These are phyloP conservation scores for Iguana delicatissima DNA, from an alignment of 2,797 vertebrate species.

Conservation along the genomic window DNA sequence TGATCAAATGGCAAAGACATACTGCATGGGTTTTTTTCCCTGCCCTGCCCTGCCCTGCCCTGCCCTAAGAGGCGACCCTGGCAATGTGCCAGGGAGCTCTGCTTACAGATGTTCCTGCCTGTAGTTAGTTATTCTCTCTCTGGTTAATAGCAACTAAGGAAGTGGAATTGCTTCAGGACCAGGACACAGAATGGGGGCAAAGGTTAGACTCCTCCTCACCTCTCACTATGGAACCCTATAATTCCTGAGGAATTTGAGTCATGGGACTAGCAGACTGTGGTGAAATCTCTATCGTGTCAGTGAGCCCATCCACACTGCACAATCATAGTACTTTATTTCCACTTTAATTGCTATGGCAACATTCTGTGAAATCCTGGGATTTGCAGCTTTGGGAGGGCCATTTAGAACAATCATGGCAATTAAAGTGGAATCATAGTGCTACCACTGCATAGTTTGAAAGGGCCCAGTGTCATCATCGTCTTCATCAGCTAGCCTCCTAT, in stretches of 20 bases:
- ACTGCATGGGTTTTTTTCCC: background rate
- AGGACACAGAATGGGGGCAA: background rate
- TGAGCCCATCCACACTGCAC: background rate
- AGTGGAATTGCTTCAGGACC: background rate
- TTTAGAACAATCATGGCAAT: too few species aligned
- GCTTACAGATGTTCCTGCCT: background rate
- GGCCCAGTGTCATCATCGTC: background rate
- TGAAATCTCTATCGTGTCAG: background rate
- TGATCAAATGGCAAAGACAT: background rate
- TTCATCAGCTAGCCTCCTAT: background rate
- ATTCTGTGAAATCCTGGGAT: too few species aligned
- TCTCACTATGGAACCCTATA: background rate
- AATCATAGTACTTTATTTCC: too few species aligned
- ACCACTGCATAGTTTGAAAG: too few species aligned
- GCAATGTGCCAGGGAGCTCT: constrained; percentile 5
- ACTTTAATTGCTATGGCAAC: too few species aligned
- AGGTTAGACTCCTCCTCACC: background rate
- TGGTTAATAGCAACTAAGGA: background rate
- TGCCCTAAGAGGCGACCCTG: background rate
- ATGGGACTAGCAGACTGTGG: background rate
- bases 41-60: background rate
- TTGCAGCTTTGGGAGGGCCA: too few species aligned
- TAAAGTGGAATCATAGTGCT: too few species aligned
- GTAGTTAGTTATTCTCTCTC: background rate
- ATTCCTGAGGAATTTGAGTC: background rate